Evolutionary conservation across 2,113 vertebrate genomes (phyloP).

Genomic region (Cyphomyrus discorhynchus): DNA sequence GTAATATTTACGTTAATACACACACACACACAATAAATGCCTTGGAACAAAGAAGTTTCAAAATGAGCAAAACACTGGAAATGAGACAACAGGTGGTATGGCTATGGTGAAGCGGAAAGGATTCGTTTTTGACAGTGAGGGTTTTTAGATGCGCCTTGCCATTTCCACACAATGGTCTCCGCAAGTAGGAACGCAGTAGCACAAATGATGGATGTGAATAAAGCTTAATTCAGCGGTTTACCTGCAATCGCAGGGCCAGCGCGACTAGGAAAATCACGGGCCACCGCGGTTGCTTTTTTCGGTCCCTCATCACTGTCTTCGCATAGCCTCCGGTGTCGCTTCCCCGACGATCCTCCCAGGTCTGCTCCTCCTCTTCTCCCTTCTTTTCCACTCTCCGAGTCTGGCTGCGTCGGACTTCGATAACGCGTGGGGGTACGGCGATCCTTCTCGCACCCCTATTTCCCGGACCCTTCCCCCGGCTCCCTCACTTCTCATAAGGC

Average conservation of each 20-base stretch:
- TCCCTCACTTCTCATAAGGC: slow-evolving; percentile 37
- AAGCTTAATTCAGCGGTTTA: slow-evolving; percentile 58
- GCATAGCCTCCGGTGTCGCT: slow-evolving; percentile 25
- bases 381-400: slow-evolving; percentile 43
- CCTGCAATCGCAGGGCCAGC: slow-evolving; percentile 58
- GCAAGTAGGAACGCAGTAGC: not conserved
- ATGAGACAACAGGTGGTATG: slow-evolving; percentile 59
- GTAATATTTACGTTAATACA: not conserved
- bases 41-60: slow-evolving; percentile 31
- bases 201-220: slow-evolving; percentile 43
- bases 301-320: slow-evolving; percentile 28
- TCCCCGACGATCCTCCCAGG: not conserved
- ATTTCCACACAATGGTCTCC: slow-evolving; percentile 4
- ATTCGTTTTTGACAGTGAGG: not conserved
- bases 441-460: slow-evolving; percentile 11
- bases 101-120: not conserved
- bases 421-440: not conserved
- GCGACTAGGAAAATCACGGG: slow-evolving; percentile 50
- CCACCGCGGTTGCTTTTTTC: slow-evolving; percentile 44
- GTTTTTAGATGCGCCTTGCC: not conserved
- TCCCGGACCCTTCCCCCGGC: slow-evolving; percentile 26
- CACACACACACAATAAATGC: not conserved
- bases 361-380: slow-evolving; percentile 31
- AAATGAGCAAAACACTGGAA: slow-evolving; percentile 19
- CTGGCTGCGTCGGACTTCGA: slow-evolving; percentile 23